phyloP scores from a whole-genome alignment of 2,113 vertebrate genomes.

The Corydoras maculifer region DNA sequence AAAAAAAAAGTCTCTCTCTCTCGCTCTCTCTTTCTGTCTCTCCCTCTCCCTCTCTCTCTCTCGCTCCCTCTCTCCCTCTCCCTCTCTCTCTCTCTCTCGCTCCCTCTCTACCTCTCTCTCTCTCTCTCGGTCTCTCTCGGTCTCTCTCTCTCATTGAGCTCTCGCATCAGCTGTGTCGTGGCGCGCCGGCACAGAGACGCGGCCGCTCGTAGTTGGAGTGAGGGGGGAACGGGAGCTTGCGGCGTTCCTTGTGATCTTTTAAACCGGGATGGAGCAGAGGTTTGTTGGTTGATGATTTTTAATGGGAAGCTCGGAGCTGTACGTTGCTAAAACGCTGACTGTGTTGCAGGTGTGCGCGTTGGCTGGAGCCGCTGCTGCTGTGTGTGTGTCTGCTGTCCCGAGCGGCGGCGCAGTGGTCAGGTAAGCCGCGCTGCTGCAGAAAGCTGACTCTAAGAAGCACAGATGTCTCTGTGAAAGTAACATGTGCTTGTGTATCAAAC shows the following conservation, averaged over 20 bases:
- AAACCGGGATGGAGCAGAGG: constrained; percentile 43
- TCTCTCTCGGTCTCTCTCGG: background rate
- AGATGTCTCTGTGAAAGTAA: too few relatives aligned
- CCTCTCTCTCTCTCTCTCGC: too few relatives aligned
- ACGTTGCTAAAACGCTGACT: constrained; percentile 3
- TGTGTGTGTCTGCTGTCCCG: constrained; percentile 51
- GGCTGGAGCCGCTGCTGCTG: constrained; percentile 53
- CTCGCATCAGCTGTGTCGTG: constrained; percentile 29
- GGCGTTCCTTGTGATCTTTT: background rate
- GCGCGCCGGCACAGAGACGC: constrained; percentile 33
- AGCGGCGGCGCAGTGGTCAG: constrained; percentile 57
- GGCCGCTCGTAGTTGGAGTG: background rate
- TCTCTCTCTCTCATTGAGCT: background rate
- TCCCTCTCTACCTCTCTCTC: background rate
- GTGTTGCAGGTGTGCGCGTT: constrained; percentile 61
- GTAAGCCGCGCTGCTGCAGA: constrained; percentile 48
- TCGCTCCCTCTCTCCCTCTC: too few relatives aligned
- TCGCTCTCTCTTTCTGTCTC: too few relatives aligned
- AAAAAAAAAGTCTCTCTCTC: too few relatives aligned
- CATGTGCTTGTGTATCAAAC: too few relatives aligned
- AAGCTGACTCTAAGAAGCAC: background rate
- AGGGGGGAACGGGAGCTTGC: background rate
- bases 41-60: too few relatives aligned
- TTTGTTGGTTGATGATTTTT: background rate
- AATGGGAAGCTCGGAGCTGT: too few relatives aligned